Base-by-base conservation (phyloP, 2,113 vertebrate genomes). In the Anser cygnoides region DNA sequence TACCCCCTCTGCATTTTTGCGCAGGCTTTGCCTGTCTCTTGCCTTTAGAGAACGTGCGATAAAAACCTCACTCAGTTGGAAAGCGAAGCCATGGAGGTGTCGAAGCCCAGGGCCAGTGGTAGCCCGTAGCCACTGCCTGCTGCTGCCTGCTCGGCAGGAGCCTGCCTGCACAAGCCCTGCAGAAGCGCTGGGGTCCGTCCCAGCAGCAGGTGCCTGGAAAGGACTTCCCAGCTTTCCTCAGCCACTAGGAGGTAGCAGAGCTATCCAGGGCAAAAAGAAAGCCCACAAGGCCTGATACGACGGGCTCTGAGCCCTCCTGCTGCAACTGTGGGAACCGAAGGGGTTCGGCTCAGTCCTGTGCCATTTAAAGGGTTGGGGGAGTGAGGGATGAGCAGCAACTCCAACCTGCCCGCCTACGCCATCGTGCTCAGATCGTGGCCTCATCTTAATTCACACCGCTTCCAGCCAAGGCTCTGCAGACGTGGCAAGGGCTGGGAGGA, bases 1-100 rank as follows among this genome's bases (percentile, higher is more conserved):
- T 75, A 14, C 17, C 73, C 83, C 62, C 87, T 94, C 66, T 20
- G 62, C 20, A 2, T 49, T 68, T 95, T 12, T 46, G 78, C 5
- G 26, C 91, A 70, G 41, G 5, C 84, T 80, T 37, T 67, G 55
- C 33, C 73, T 90, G 21, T 43, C 78, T 55, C 37, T 63, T 23
- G 39, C 76, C 70, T 95, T 57, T 59, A 86, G 70, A 92, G 88
- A 84, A 31, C 65, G 12, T 1, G 9, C 9, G 13, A 49, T 46
- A 85, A 96, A 95, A 91, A 39, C n/a, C 63, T 52, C 66, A 49
- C 54, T 95, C 67, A 28, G 84, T 57, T 57, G 79, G 89, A 68
- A 58, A 63, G 79, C 13, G 20, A 82, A 79, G 59, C 66, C 74
- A 9, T 58, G 65, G 10, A 55, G 84, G 83, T 29, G 68, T 52